Evolutionary conservation across 2,113 vertebrate genomes (phyloP), one percentile per base, ranked within the genome.

Genomic region (Crypturellus undulatus): DNA sequence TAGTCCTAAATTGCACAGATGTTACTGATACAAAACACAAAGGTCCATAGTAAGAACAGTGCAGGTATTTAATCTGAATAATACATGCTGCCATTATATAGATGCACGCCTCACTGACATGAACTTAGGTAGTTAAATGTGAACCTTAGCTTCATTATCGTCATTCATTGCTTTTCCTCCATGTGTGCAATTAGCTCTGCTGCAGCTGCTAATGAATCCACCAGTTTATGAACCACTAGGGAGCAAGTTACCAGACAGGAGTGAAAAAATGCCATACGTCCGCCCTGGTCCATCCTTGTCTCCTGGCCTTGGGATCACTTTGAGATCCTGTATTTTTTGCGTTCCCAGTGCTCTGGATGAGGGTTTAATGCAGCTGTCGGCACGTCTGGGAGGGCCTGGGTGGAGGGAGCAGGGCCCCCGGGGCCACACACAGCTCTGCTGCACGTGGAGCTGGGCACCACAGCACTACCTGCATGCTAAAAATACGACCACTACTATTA

Each of bases 131-230:
- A 93, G 63, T 92, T 89, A 91, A 84, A 22, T n/a, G 60, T 87
- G 88, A 84, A 95, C 84, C 3, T 18, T 1, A 73, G 60, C 91
- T 86, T 91, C 94, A 89, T 94, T 95, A 96, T 36, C 84, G 89
- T 87, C 84, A 87, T 63, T 92, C 93, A 84, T 2, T 67, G 81
- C 89, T 91, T 83, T 94, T 71, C 60, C 64, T 94, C 40, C 71
- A 81, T 0, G 1, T 77, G 69, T 65, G 68, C 93, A 94, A 94
- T 95, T 87, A 93, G 71, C 87, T 92, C 32, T 96, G 84, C 71
- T 75, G 64, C 76, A 80, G 84, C 49, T 79, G 67, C 65, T 92
- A 94, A 95, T 95, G 86, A 95, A 94, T 79, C 70, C 80, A 84
- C 86, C 10, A 89, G 63, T 54, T 87, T 79, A 89, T 70, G 86